Evolutionary conservation across 2,113 vertebrate genomes (phyloP).

Genomic region (Oostethus manadensis): DNA sequence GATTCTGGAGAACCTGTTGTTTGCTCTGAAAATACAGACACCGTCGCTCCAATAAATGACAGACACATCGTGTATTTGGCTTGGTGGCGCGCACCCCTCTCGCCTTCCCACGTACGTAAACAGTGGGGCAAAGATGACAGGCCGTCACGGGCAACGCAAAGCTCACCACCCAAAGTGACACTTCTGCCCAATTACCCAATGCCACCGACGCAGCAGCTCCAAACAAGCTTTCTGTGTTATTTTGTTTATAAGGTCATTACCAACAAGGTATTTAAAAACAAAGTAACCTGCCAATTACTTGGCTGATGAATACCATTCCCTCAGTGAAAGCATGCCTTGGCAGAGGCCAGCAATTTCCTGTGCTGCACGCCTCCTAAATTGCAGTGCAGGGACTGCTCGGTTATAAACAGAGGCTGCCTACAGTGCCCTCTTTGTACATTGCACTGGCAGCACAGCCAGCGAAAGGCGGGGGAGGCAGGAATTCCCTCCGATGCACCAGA

Average conservation of each 20-base stretch:
- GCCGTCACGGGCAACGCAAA: conserved; percentile 16
- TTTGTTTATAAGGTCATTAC: conserved; percentile 97
- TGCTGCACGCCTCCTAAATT: conserved; percentile 89
- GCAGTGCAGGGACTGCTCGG: conserved; percentile 84
- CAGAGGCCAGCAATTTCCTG: conserved; percentile 94
- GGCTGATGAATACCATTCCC: conserved; percentile 87
- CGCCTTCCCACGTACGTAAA: conserved; percentile 46
- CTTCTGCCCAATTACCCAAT: conserved; percentile 23
- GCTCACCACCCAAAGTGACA: conserved; percentile 35
- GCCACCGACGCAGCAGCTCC: conserved; percentile 62
- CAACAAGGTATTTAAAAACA: conserved; percentile 84
- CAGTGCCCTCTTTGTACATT: conserved; percentile 86
- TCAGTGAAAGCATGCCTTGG: conserved; percentile 86
- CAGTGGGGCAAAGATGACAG: conserved; percentile 30
- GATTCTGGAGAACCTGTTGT: conserved; percentile 83
- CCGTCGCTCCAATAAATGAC: conserved; percentile 49
- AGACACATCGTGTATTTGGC: conserved; percentile 42
- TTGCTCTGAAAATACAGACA: conserved; percentile 80
- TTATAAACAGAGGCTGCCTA: conserved; percentile 73
- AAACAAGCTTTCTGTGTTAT: conserved; percentile 71
- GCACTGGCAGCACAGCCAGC: conserved; percentile 35
- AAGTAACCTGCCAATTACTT: conserved; percentile 90
- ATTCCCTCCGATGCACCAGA: conserved; percentile 71
- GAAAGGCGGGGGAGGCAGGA: conserved; percentile 54
- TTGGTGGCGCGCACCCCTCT: conserved; percentile 22